Evolutionary conservation across 2,888 invertebrate genomes (phyloP), one percentile per base, ranked within the genome.

Genomic region (Odontothrips loti): DNA sequence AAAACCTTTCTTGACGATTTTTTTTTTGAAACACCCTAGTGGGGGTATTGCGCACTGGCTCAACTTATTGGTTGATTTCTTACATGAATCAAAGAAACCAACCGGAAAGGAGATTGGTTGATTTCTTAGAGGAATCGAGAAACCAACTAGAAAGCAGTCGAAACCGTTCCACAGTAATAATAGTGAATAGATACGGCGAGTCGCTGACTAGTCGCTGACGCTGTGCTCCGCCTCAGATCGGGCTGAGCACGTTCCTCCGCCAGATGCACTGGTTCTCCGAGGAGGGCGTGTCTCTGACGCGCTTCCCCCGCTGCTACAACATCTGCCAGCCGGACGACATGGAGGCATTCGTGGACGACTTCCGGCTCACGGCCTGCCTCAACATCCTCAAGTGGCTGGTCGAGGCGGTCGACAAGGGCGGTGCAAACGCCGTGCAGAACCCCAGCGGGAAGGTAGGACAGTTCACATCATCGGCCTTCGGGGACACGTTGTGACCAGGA

Each of bases 231-330:
- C 81, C 84, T 20, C 83, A 89, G 89, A 87, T 89, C 87, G 96
- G 96, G 3, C 87, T 96, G 51, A 94, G 95, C 83, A 89, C 91
- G 34, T 92, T 93, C 82, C 87, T 96, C 68, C 92, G 93, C 80
- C 95, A 96, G 86, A 92, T 95, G 88, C 93, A 96, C 86, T 96
- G 96, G 95, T 93, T 93, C 86, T 93, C 93, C 80, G 95, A 96
- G 84, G 93, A 93, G 12, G 94, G 94, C 12, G 91, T 95, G 48
- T 92, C 96, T 0, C 89, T 93, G 83, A 92, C 94, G 11, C 92
- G 93, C 84, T 97, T 95, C 87, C 97, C 97, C 0, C 91, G 97
- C 51, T 96, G 96, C 86, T 96, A 95, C 88, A 92, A 93, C 87
- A 91, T 96, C 84, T 92, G 94, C 86, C 93, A 93, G 86, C 91